Evolutionary conservation across 2,113 vertebrate species (phyloP), one percentile per base, ranked within the genome.

Genomic region (Egretta garzetta): DNA sequence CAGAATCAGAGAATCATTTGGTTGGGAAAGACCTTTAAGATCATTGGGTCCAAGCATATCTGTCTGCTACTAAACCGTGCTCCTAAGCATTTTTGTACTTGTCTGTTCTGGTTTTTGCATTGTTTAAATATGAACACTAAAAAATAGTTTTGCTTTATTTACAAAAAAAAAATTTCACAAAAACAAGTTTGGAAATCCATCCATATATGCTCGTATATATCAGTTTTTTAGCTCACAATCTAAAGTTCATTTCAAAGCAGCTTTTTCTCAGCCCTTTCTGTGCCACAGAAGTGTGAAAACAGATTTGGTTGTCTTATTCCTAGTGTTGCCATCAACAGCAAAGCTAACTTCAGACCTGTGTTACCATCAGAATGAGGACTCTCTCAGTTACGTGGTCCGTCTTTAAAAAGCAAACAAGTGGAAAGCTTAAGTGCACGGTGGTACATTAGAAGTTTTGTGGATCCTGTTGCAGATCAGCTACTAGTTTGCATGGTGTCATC

Each of bases 101-200:
- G 6, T 4, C 4, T n/a, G 6, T 68, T 28, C 12, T 2, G 3
- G 53, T 59, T 55, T 73, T 62, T 52, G 8, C 4, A 1, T 26
- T 41, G 84, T 27, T 6, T 0, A 45, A 59, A 43, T 15, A 62
- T 0, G 1, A 66, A 20, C 3, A 30, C 18, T 80, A 55, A 1
- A 18, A 67, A 79, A 24, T 73, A 26, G 3, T 77, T 82, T 45
- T 81, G 7, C 47, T 72, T n/a, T 45, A 5, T 66, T 80, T 60
- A 23, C 22, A 20, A 53, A 56, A 45, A 58, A 74, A 20, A 15
- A 3, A 35, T 1, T 27, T 9, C 39, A 52, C 32, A 28, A 37
- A 55, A 86, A 9, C 1, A 22, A 9, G 0, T 28, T 59, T 39
- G 32, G 14, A 79, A 74, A 81, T 77, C 26, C 15, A 20, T 70